A percentile compares a stretch with the other conserved stretches of the same genome.
phyloP scores from a whole-genome alignment of 2,113 vertebrate genomes.

The Danio rerio region DNA sequence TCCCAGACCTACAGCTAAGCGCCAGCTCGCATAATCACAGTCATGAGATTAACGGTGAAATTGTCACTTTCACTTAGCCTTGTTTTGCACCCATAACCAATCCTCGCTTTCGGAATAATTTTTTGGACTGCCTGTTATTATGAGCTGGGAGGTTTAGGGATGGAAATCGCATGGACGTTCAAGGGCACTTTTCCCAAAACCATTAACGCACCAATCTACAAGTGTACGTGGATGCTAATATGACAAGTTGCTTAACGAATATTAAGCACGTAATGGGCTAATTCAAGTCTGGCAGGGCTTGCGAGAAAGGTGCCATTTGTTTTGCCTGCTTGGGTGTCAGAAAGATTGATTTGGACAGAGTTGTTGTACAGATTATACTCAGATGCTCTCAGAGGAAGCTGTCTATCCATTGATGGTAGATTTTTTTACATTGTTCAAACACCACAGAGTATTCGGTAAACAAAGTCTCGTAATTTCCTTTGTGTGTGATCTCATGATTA shows the following conservation, averaged over 20 bases:
- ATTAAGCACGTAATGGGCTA: conserved; percentile 45
- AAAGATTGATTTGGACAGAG: conserved; percentile 56
- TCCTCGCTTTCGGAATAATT: conserved; percentile 17
- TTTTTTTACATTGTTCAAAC: not conserved
- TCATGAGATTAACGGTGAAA: conserved; percentile 46
- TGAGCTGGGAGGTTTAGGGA: conserved; percentile 11
- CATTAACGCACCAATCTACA: conserved; percentile 45
- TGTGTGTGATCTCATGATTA: conserved; percentile 16
- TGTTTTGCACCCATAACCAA: conserved; percentile 17
- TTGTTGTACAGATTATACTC: conserved; percentile 40
- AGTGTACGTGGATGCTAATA: conserved; percentile 52
- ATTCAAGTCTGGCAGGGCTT: conserved; percentile 6
- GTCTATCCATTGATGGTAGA: conserved; percentile 30
- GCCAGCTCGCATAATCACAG: conserved; percentile 42
- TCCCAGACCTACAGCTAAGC: not conserved
- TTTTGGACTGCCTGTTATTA: conserved; percentile 40
- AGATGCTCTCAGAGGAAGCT: conserved; percentile 16
- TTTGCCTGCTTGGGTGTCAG: conserved; percentile 43
- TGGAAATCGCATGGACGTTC: conserved; percentile 52
- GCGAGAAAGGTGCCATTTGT: conserved; percentile 42
- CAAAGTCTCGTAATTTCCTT: conserved; percentile 16
- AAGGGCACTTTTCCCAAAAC: conserved; percentile 53
- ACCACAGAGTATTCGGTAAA: not conserved
- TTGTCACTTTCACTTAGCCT: conserved; percentile 52
- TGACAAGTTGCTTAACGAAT: conserved; percentile 54